Evolutionary conservation across 1,140 invertebrate genomes (phyloP).

Genomic region (Atopsyche davidsoni): DNA sequence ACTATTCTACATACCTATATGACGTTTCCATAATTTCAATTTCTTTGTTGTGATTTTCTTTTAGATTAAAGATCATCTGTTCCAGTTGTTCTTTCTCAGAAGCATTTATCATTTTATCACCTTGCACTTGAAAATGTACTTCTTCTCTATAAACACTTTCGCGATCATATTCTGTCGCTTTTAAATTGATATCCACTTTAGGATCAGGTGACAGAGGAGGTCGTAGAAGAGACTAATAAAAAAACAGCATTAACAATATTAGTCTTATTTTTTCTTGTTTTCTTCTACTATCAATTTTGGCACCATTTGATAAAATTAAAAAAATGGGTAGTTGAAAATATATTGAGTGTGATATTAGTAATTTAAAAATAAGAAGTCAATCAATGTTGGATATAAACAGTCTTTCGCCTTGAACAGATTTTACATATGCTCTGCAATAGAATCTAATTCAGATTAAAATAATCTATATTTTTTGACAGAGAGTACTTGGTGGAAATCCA

Average conservation of each 20-base stretch:
- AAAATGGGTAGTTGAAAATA: too few species aligned
- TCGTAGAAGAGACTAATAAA: too few species aligned
- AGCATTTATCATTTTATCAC: background rate
- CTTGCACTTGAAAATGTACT: background rate
- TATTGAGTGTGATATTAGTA: too few species aligned
- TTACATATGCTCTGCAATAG: too few species aligned
- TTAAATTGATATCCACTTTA: too few species aligned
- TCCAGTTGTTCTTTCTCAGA: constrained; percentile 36
- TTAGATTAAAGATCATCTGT: constrained; percentile 41
- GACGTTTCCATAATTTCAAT: constrained; percentile 47
- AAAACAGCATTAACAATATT: background rate
- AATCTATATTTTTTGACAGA: too few species aligned
- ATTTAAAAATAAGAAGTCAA: too few species aligned
- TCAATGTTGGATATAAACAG: too few species aligned
- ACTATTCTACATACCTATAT: constrained; percentile 35
- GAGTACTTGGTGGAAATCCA: too few species aligned
- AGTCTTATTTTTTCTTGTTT: background rate
- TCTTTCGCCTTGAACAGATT: too few species aligned
- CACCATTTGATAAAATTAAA: constrained; percentile 1
- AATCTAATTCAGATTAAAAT: too few species aligned
- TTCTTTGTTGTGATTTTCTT: constrained; percentile 47
- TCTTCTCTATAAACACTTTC: background rate
- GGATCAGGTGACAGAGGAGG: too few species aligned
- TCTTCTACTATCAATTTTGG: background rate
- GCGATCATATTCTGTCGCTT: background rate